Base-by-base conservation (phyloP, 2,888 invertebrate species). In the Myathropa florea region DNA sequence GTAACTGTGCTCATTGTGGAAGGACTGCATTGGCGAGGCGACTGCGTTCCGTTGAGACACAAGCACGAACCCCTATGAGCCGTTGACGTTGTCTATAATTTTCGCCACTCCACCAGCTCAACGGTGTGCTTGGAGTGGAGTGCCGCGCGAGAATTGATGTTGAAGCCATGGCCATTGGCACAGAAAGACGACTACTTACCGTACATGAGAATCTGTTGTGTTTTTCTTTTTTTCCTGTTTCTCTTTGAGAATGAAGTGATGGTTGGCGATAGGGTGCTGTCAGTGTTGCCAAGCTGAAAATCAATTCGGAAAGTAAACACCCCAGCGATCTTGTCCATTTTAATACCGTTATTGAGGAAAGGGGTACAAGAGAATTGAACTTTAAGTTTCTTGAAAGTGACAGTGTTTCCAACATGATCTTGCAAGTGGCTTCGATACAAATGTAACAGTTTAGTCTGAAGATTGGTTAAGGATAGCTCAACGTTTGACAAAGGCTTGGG, bases 101-200 rank as follows among this genome's bases (percentile, higher is more conserved):
- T 79, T 33, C 39, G 12, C 67, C 28, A 57, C 61, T 39, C 65
- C 59, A 12, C 24, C 24, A 14, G 59, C 57, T 39, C 23, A n/a
- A 36, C 57, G 23, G 57, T 12, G 6, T 46, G 46, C 46, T 18
- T 39, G 28, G 23, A 7, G 55, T 65, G 33, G 67, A 61, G 53
- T 24, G 36, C 46, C 67, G 67, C 67, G 67, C 24, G 46, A 46
- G 21, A 61, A 61, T 61, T 72, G 28, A 59, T 57, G 71, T 57
- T 78, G 64, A 57, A 65, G 72, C 60, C 72, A 65, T 71, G 65
- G 79, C 79, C 72, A 79, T 79, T 79, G 64, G 64, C 65, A 60
- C 53, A 55, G 64, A 79, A 46, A 55, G 59, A 23, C 59, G 65
- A 60, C 72, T 65, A 65, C 46, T 61, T 67, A 77, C 68, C 61